These are phyloP conservation scores for Amorpha juglandis DNA, from an alignment of 2,888 invertebrate genomes.

Conservation along the genomic window DNA sequence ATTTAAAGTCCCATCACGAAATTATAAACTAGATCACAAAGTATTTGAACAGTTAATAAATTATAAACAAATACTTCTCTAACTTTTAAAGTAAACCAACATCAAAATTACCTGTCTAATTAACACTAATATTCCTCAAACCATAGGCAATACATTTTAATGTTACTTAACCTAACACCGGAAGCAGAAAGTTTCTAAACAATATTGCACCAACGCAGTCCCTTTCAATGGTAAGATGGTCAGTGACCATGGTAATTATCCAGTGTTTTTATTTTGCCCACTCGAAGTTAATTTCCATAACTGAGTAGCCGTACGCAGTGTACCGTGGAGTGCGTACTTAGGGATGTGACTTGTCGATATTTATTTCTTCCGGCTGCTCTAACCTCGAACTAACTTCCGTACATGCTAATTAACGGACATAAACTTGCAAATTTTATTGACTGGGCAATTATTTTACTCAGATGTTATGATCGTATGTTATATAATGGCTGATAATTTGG, in stretches of 20 bases:
- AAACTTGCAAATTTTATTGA: conserved; percentile 25
- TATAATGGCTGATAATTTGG: not conserved
- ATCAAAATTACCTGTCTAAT: too few relatives aligned
- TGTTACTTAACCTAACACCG: conserved; percentile 16
- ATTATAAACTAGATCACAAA: too few relatives aligned
- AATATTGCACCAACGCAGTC: conserved; percentile 49
- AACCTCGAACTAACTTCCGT: not conserved
- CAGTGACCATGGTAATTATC: conserved; percentile 76
- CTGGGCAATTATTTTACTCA: not conserved
- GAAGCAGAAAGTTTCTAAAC: conserved; percentile 47
- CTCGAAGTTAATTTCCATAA: conserved; percentile 78
- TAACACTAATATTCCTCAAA: not conserved
- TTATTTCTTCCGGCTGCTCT: conserved; percentile 9
- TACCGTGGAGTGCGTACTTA: conserved; percentile 70
- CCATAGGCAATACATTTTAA: not conserved
- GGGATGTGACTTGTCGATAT: conserved; percentile 50
- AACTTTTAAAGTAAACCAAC: too few relatives aligned
- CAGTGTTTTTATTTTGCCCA: conserved; percentile 76
- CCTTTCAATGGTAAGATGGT: conserved; percentile 63
- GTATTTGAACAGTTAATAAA: too few relatives aligned
- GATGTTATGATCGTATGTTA: not conserved
- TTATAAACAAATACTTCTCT: too few relatives aligned
- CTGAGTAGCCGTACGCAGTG: conserved; percentile 71
- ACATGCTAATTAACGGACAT: conserved; percentile 26
- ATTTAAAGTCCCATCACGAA: too few relatives aligned